Evolutionary conservation across 2,113 vertebrate genomes (phyloP).

Genomic region (Ciconia maguari): DNA sequence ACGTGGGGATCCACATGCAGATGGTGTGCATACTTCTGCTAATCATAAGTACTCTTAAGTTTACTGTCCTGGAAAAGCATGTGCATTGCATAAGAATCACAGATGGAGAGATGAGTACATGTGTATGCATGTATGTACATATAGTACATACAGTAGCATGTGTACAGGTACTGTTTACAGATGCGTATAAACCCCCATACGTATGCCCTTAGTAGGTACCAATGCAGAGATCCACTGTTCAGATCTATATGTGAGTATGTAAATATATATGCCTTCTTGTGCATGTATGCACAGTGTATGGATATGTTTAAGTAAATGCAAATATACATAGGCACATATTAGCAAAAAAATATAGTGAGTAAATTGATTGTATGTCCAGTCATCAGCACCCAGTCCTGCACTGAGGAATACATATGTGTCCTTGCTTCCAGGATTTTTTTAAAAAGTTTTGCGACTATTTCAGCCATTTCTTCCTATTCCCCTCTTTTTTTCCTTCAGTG

Average conservation of each 20-base stretch:
- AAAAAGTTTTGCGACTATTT: neutral
- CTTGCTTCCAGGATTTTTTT: neutral
- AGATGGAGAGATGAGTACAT: neutral
- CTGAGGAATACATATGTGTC: neutral
- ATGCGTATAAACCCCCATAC: neutral
- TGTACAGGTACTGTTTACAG: neutral
- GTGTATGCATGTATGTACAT: neutral
- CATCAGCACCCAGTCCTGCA: neutral
- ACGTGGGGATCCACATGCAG: neutral
- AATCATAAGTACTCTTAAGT: neutral
- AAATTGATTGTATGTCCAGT: neutral
- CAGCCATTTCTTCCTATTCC: neutral
- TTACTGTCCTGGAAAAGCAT: neutral
- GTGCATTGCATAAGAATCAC: neutral
- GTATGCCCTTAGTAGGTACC: neutral
- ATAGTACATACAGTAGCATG: neutral
- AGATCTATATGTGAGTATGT: neutral
- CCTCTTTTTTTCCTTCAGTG: neutral
- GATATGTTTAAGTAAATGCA: neutral
- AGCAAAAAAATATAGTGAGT: neutral
- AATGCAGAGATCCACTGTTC: neutral
- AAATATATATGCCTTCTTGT: neutral
- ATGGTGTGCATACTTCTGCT: neutral
- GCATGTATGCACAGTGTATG: too few relatives aligned
- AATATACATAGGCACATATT: neutral